phyloP scores from a whole-genome alignment of 2,113 vertebrate species.

The Lamprologus speciosus region DNA sequence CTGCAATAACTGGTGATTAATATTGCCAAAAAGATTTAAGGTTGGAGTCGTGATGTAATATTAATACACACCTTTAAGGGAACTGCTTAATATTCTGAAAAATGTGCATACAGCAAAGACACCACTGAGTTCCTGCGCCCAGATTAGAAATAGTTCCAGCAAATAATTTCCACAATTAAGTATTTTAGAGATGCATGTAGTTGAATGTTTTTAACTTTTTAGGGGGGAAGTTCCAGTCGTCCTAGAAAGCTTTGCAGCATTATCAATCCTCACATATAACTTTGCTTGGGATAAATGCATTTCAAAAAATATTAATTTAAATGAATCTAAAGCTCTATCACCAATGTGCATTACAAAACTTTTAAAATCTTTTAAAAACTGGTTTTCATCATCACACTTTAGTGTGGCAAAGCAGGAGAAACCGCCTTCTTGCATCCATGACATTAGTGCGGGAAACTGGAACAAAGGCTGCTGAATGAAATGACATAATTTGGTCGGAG shows the following conservation, averaged over 20 bases:
- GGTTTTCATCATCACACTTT: neutral
- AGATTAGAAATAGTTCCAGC: neutral
- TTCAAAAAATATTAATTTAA: accelerated
- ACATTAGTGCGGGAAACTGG: neutral
- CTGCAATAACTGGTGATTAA: neutral
- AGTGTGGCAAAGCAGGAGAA: neutral
- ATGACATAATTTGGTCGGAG: neutral
- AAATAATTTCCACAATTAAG: neutral
- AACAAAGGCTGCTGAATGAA: neutral
- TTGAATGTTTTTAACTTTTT: neutral
- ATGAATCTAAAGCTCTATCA: neutral
- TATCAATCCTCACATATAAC: neutral
- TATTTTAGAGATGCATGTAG: neutral
- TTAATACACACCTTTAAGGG: neutral
- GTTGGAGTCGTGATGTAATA: accelerated
- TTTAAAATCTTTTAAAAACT: neutral
- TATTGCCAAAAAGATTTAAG: neutral
- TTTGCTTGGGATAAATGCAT: neutral
- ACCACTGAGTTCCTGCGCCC: accelerated
- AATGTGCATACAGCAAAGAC: neutral
- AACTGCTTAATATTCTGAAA: neutral
- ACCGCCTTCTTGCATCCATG: neutral
- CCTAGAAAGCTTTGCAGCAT: neutral
- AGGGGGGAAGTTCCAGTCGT: neutral
- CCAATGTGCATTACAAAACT: accelerated